A percentile compares a stretch with the other conserved stretches of the same genome.
Conservation (phyloP, 2,797 vertebrate species). For the Ptychadena robeensis region DNA sequence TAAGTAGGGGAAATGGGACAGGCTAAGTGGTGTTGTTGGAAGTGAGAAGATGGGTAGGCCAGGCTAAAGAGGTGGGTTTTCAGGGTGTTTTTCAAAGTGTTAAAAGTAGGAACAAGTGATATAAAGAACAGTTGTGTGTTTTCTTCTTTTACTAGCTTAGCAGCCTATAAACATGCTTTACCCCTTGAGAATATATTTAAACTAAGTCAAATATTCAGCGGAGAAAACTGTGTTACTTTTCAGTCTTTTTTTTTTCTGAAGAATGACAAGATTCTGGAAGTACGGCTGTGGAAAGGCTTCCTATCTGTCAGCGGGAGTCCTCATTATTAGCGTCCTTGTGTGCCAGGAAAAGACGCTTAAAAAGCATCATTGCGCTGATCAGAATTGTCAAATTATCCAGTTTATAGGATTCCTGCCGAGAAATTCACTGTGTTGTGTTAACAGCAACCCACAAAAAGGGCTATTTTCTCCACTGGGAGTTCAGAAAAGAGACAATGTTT, state of each 20-base stretch:
- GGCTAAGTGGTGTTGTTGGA: too few relatives aligned
- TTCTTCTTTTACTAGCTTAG: neutral
- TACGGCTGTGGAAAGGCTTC: conserved; percentile 67
- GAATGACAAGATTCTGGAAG: conserved; percentile 46
- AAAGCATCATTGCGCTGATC: conserved; percentile 64
- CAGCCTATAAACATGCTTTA: conserved; percentile 28
- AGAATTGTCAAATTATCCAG: conserved; percentile 68
- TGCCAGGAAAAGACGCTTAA: conserved; percentile 63
- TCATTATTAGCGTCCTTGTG: conserved; percentile 63
- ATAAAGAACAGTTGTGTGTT: neutral
- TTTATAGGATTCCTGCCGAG: conserved; percentile 76
- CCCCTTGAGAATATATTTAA: conserved; percentile 4
- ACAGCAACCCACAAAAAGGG: conserved; percentile 74
- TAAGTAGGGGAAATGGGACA: too few relatives aligned
- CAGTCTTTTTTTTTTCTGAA: conserved; percentile 41
- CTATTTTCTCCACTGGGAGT: conserved; percentile 76
- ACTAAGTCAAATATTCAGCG: conserved; percentile 28
- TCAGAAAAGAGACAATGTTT: conserved; percentile 79
- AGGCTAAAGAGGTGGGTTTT: too few relatives aligned
- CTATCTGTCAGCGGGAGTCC: conserved; percentile 52
- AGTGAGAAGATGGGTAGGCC: too few relatives aligned
- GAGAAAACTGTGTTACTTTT: conserved; percentile 30
- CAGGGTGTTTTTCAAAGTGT: too few relatives aligned
- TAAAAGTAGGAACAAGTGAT: neutral
- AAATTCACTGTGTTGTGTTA: conserved; percentile 73